Base-by-base conservation (phyloP, 2,113 vertebrate species). In the Scalopus aquaticus region DNA sequence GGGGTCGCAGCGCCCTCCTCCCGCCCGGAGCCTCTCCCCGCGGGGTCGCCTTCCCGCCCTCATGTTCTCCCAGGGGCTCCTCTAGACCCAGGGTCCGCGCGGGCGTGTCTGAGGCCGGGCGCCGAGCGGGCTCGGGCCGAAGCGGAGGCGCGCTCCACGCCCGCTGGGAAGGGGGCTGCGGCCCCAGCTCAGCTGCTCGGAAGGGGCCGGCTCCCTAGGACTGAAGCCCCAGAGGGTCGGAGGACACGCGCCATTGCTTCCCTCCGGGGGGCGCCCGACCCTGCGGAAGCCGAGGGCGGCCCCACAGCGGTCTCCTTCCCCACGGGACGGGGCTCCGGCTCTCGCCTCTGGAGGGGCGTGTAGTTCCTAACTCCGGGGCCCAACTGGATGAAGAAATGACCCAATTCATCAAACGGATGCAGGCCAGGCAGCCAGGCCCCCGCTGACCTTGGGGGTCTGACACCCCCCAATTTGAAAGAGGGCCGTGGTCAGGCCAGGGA, bases 261-360 rank as follows among this genome's bases (percentile, higher is more conserved):
- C 30, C 70, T 87, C 67, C 69, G 72, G n/a, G 30, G 56, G 46
- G 24, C 35, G 2, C 82, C 51, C 39, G 39, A 32, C 70, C 24
- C 28, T 3, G 20, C 70, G 37, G 70, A 30, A 46, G 32, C 17
- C 35, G 20, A 12, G 22, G 17, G 15, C 39, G 15, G 87, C 15
- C 12, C 19, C 3, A 6, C 16, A 35, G 72, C 60, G 76, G 20
- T 4, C 2, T 13, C 46, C 42, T 19, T 49, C 15, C 30, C 20
- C n/a, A 44, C 13, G 15, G 17, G 3, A 3, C 19, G 19, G 44
- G 22, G 9, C 65, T 72, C 22, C 28, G n/a, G 9, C 19, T 8
- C 69, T 6, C 17, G 13, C 2, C 35, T 22, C 24, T 3, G 15
- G 12, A 17, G 10, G 6, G 58, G 10, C 2, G 0, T 42, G 15